Evolutionary conservation across 1,140 invertebrate species (phyloP).

Genomic region (Papilio xuthus): DNA sequence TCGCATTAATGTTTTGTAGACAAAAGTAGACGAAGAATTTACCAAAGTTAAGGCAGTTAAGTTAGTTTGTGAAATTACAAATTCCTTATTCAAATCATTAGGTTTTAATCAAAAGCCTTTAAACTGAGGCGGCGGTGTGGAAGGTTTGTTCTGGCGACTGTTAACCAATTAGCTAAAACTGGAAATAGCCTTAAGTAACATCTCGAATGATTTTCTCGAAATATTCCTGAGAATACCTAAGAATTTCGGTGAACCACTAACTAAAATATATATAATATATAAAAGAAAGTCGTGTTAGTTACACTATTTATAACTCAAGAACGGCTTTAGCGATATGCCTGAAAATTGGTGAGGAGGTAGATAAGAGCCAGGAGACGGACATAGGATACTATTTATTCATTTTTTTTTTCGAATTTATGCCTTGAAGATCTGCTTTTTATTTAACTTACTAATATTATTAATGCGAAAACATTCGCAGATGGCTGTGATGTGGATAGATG

Average conservation of each 20-base stretch:
- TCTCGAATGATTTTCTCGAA: neutral
- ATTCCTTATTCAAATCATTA: slow-evolving; percentile 2
- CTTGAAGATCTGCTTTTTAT: too few relatives aligned
- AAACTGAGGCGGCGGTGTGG: neutral
- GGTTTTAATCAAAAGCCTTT: slow-evolving; percentile 1
- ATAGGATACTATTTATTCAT: too few relatives aligned
- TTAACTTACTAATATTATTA: too few relatives aligned
- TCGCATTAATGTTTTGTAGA: too few relatives aligned
- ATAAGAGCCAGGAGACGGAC: too few relatives aligned
- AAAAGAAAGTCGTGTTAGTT: too few relatives aligned
- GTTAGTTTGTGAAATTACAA: slow-evolving; percentile 2
- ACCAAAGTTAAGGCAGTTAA: neutral
- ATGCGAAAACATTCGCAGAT: too few relatives aligned
- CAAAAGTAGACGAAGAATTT: neutral
- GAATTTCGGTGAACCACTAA: neutral
- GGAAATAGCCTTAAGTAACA: neutral
- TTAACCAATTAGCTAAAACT: slow-evolving; percentile 11
- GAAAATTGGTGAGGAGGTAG: too few relatives aligned
- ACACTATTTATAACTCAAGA: too few relatives aligned
- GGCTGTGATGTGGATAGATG: too few relatives aligned
- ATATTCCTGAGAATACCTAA: neutral
- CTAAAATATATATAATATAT: neutral
- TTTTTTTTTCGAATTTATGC: too few relatives aligned
- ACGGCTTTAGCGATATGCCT: too few relatives aligned
- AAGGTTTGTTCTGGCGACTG: neutral